Percentiles rank a stretch among this genome's conserved stretches.
Evolutionary conservation across 2,113 vertebrate species (phyloP).

Genomic region (Tragelaphus strepsiceros): DNA sequence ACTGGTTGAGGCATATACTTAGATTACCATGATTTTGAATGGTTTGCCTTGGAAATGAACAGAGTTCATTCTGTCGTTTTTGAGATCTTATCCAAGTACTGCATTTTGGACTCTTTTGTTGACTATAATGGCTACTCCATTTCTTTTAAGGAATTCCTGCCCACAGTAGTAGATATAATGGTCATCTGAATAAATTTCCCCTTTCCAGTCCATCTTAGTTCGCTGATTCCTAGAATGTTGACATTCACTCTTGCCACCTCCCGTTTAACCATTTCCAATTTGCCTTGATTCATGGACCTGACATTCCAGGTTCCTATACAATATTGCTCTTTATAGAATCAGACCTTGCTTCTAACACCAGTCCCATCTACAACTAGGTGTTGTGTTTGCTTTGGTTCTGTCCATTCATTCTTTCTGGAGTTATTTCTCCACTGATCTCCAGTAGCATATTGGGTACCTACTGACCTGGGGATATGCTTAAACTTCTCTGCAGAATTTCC

Average conservation of each 20-base stretch:
- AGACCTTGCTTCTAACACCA: neutral
- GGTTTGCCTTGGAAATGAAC: neutral
- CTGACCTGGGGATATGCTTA: neutral
- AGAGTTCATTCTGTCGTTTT: neutral
- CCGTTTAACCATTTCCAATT: neutral
- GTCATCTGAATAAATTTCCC: neutral
- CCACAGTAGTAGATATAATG: neutral
- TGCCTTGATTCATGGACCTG: neutral
- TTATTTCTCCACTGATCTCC: neutral
- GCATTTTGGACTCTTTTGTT: neutral
- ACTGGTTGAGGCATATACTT: neutral
- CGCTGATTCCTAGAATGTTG: neutral
- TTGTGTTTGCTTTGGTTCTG: neutral
- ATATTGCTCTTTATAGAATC: neutral
- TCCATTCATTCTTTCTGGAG: neutral
- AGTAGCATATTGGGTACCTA: neutral
- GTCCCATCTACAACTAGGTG: neutral
- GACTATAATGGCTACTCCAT: neutral
- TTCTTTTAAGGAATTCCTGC: neutral
- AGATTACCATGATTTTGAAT: neutral
- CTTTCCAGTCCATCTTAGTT: neutral
- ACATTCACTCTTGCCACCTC: fast-evolving
- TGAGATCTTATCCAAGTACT: neutral
- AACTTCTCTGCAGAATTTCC: neutral
- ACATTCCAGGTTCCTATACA: neutral